A percentile compares a stretch with the other conserved stretches of the same genome.
Conservation (phyloP, 2,113 vertebrate species). For the Pelobates fuscus region DNA sequence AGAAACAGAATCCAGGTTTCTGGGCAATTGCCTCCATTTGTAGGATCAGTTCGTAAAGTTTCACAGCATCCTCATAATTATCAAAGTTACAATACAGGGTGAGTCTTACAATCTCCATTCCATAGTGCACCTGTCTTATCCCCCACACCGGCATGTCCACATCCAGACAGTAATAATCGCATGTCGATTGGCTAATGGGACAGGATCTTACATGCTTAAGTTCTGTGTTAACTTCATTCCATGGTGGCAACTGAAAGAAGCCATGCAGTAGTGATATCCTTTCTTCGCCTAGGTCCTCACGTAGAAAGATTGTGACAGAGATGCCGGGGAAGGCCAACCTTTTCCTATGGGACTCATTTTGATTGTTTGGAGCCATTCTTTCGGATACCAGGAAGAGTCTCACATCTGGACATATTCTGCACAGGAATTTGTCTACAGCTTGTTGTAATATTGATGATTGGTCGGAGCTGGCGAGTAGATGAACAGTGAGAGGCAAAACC, state of each 20-base stretch:
- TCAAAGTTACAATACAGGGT: constrained; percentile 84
- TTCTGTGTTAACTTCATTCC: constrained; percentile 77
- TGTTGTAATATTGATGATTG: constrained; percentile 79
- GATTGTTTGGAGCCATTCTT: constrained; percentile 66
- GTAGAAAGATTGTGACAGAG: constrained; percentile 86
- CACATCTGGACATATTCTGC: constrained; percentile 76
- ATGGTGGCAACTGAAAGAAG: constrained; percentile 83
- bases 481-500: constrained; percentile 75
- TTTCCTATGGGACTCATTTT: constrained; percentile 54
- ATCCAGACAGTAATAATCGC: constrained; percentile 86
- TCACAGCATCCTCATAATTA: constrained; percentile 85
- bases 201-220: constrained; percentile 49
- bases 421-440: constrained; percentile 79
- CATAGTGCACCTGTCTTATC: constrained; percentile 74
- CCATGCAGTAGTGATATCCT: constrained; percentile 79
- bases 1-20: constrained; percentile 76
- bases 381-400: constrained; percentile 88
- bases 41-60: constrained; percentile 86
- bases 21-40: constrained; percentile 71
- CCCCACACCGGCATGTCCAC: constrained; percentile 89
- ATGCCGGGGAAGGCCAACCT: constrained; percentile 76
- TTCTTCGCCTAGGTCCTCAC: constrained; percentile 78
- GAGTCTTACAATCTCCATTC: constrained; percentile 80
- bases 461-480: constrained; percentile 80
- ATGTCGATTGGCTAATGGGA: constrained; percentile 63